phyloP scores from a whole-genome alignment of 2,888 invertebrate genomes.

The Ellobium chinense region DNA sequence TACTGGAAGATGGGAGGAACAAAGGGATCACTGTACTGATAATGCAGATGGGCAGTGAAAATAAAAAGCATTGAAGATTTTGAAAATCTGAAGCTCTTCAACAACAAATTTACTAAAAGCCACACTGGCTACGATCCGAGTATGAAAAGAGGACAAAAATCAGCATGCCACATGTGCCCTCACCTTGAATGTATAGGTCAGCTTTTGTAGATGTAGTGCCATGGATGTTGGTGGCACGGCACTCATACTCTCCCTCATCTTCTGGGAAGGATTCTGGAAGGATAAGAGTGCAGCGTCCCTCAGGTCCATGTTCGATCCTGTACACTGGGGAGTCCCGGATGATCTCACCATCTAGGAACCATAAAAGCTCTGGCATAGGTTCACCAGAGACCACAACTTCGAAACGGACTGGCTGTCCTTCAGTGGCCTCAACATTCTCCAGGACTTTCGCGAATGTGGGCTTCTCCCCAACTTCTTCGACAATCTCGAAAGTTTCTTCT shows the following conservation, averaged over 20 bases:
- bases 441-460: constrained; percentile 54
- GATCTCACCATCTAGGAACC: constrained; percentile 89
- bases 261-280: constrained; percentile 96
- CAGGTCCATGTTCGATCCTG: constrained; percentile 60
- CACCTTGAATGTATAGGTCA: constrained; percentile 72
- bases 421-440: constrained; percentile 59
- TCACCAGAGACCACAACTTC: constrained; percentile 69
- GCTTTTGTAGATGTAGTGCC: constrained; percentile 92
- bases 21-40: background rate
- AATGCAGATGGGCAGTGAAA: background rate
- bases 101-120: background rate
- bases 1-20: background rate
- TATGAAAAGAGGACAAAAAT: background rate
- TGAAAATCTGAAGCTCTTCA: background rate
- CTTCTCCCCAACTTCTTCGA: constrained; percentile 43
- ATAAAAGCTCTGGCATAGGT: constrained; percentile 82
- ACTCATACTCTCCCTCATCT: constrained; percentile 97
- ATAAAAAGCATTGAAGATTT: background rate
- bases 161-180: constrained; percentile 35
- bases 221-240: constrained; percentile 94
- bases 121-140: background rate
- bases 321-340: constrained; percentile 79
- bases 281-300: constrained; percentile 88
- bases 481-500: constrained; percentile 43
- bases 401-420: constrained; percentile 67